Percentiles rank a stretch among this genome's conserved stretches.
Conservation (phyloP, 2,888 invertebrate species). For the Automeris io region DNA sequence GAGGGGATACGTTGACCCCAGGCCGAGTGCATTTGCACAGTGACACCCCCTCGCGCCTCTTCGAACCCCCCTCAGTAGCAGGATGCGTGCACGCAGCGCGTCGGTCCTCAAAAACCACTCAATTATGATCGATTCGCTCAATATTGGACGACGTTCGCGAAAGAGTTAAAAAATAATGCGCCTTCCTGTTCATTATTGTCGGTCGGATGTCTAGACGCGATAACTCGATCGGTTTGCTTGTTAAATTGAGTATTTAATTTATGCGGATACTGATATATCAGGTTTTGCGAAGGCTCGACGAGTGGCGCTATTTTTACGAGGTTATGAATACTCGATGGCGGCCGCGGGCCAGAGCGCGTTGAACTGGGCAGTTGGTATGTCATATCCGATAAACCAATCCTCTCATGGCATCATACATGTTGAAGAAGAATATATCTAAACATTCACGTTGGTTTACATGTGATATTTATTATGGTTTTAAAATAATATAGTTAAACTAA, state of each 20-base stretch:
- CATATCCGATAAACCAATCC: too few species aligned
- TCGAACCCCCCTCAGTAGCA: constrained; percentile 17
- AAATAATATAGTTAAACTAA: too few species aligned
- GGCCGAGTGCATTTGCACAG: constrained; percentile 72
- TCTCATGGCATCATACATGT: too few species aligned
- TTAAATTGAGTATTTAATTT: constrained; percentile 7
- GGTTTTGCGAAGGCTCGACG: constrained; percentile 2
- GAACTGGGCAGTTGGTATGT: too few species aligned
- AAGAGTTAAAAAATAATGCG: constrained; percentile 47
- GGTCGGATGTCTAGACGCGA: constrained; percentile 26
- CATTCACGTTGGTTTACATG: too few species aligned
- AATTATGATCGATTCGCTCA: constrained; percentile 67
- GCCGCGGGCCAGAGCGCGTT: too few species aligned
- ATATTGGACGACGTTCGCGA: constrained; percentile 35
- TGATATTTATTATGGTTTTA: too few species aligned
- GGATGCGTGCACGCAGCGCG: constrained; percentile 57
- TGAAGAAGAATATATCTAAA: too few species aligned
- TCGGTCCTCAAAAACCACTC: constrained; percentile 49
- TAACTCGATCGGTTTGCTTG: constrained; percentile 13
- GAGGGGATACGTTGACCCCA: constrained; percentile 63
- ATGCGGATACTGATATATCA: neutral
- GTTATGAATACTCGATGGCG: too few species aligned
- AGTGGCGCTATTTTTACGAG: constrained; percentile 3
- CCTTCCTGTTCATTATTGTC: constrained; percentile 29
- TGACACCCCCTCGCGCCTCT: constrained; percentile 54